Conservation (phyloP, 2,797 vertebrate species). For the Catamblyrhynchus diadema region DNA sequence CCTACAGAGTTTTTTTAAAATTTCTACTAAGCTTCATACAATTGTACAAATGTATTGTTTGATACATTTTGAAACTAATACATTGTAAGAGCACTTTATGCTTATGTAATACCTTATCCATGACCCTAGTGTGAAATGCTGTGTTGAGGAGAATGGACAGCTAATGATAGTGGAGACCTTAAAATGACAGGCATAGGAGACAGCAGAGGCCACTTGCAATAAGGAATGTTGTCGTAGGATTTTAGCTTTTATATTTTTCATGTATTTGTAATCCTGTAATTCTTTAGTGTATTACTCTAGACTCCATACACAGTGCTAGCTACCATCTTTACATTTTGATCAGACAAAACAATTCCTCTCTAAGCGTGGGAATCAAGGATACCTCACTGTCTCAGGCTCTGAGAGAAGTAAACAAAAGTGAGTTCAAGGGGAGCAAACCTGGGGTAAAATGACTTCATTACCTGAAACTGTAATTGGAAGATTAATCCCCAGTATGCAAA, state of each 20-base stretch:
- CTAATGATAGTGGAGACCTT: background rate
- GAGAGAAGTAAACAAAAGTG: background rate
- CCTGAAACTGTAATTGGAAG: background rate
- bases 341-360: background rate
- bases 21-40: background rate
- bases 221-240: background rate
- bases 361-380: background rate
- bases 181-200: background rate
- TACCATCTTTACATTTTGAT: background rate
- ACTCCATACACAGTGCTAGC: background rate
- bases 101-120: background rate
- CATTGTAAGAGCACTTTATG: background rate
- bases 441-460: background rate
- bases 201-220: background rate
- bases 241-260: background rate
- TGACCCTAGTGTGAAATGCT: background rate
- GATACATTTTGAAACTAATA: background rate
- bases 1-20: background rate
- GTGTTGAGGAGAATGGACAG: rapidly evolving
- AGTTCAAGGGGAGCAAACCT: background rate
- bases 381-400: background rate
- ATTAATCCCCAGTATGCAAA: background rate
- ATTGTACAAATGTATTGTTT: rapidly evolving
- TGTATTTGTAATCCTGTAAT: background rate
- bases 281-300: background rate